Percentiles rank a stretch among this genome's conserved stretches.
Conservation (phyloP, 1,140 invertebrate species). For the Hesperophylax magnus region DNA sequence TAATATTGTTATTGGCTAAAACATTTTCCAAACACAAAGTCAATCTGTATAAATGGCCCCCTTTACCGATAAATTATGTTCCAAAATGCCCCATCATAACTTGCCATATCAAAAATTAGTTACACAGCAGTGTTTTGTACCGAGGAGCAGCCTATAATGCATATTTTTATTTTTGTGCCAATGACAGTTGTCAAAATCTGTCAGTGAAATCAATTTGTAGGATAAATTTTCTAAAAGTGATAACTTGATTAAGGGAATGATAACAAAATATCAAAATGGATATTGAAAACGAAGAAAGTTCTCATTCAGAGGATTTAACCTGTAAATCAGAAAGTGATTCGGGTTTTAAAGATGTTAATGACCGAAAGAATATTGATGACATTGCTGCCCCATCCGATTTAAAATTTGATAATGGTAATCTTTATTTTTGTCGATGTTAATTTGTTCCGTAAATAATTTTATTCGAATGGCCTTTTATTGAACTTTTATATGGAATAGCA, state of each 20-base stretch:
- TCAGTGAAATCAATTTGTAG: constrained; percentile 19
- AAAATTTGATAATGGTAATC: constrained; percentile 69
- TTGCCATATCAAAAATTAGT: neutral
- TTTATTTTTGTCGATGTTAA: neutral
- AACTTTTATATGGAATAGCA: too few species aligned
- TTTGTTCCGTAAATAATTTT: neutral
- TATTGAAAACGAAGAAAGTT: constrained; percentile 45
- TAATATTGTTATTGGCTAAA: too few species aligned
- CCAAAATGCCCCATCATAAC: neutral
- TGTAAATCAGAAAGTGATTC: constrained; percentile 48
- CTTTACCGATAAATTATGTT: neutral
- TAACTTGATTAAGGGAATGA: constrained; percentile 28
- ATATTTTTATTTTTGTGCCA: constrained; percentile 25
- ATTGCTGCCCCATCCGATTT: constrained; percentile 70
- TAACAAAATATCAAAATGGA: constrained; percentile 35
- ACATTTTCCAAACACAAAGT: too few species aligned
- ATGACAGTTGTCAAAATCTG: constrained; percentile 42
- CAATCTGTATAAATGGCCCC: neutral
- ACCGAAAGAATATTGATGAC: constrained; percentile 64
- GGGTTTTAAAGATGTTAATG: constrained; percentile 41
- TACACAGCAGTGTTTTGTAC: constrained; percentile 21
- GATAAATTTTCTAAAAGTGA: constrained; percentile 20
- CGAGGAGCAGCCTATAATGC: neutral
- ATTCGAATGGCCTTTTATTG: too few species aligned
- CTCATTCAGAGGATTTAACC: constrained; percentile 42